Evolutionary conservation across 2,113 vertebrate species (phyloP).

Genomic region (Mystacornis crossleyi): DNA sequence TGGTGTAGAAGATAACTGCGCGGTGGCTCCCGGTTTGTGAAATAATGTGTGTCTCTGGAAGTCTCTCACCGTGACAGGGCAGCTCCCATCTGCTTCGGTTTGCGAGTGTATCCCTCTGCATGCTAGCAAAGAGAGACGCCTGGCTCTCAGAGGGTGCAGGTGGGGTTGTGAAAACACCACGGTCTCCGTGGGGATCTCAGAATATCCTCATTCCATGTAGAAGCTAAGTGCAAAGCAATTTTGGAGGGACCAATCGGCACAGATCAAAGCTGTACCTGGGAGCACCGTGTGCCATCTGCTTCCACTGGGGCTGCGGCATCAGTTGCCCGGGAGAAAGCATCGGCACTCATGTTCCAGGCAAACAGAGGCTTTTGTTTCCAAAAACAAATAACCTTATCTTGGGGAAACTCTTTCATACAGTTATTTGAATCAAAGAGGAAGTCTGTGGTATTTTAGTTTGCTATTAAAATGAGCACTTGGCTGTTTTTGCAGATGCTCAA

Average conservation of each 20-base stretch:
- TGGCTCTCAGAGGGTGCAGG: not conserved
- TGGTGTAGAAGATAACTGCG: not conserved
- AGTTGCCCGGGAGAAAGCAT: not conserved
- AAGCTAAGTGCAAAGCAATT: not conserved
- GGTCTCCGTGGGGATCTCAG: fast-evolving
- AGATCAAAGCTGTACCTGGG: not conserved
- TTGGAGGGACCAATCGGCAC: fast-evolving
- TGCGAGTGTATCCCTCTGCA: not conserved
- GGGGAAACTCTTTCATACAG: not conserved
- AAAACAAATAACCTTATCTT: slow-evolving; percentile 8
- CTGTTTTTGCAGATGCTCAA: not conserved
- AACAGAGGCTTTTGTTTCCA: not conserved
- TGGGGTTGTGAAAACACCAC: not conserved
- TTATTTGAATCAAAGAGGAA: not conserved
- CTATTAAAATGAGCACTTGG: not conserved
- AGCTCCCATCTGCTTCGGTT: fast-evolving
- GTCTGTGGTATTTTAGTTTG: not conserved
- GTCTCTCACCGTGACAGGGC: fast-evolving
- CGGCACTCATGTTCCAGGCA: not conserved
- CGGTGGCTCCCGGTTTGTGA: not conserved
- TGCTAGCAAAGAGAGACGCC: fast-evolving
- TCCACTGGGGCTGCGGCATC: fast-evolving
- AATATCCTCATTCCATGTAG: fast-evolving
- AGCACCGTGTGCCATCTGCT: not conserved
- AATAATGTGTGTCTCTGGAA: not conserved